A percentile compares a stretch with the other conserved stretches of the same genome.
These are phyloP conservation scores for Tetrapedia diversipes DNA, from an alignment of 2,888 invertebrate genomes.

Conservation along the genomic window DNA sequence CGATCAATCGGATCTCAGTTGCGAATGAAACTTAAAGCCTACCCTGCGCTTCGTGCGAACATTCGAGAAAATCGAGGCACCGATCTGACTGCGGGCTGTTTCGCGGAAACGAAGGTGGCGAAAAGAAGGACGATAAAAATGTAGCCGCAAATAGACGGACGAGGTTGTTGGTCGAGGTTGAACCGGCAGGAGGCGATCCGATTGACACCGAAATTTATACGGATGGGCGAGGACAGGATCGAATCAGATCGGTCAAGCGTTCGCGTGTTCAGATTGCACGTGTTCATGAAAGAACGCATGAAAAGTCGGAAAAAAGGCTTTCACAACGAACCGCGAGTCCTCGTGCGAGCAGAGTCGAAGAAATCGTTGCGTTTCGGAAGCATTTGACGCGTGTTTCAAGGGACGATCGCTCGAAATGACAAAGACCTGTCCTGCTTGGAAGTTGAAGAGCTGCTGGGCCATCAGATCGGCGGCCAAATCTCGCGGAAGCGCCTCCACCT, in stretches of 20 bases:
- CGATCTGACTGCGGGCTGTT: neutral
- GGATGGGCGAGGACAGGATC: conserved; percentile 55
- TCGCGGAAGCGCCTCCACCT: conserved; percentile 48
- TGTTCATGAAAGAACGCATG: conserved; percentile 57
- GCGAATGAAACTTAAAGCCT: conserved; percentile 17
- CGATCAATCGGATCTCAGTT: conserved; percentile 15
- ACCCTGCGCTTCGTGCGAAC: neutral
- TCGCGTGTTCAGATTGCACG: conserved; percentile 31
- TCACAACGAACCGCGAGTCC: neutral
- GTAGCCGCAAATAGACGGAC: neutral
- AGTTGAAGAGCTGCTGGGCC: conserved; percentile 71
- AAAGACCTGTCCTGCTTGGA: conserved; percentile 61
- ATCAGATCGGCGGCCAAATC: conserved; percentile 58
- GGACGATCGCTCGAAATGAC: conserved; percentile 64
- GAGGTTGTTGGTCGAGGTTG: conserved; percentile 1
- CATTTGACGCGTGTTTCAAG: conserved; percentile 20
- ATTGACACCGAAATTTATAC: conserved; percentile 28
- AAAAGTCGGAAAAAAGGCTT: conserved; percentile 54
- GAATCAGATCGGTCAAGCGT: conserved; percentile 28
- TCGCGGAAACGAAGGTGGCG: neutral
- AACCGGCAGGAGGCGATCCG: neutral
- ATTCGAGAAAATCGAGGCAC: neutral
- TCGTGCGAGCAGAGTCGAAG: neutral
- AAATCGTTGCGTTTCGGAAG: neutral
- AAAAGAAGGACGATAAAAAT: neutral